These are phyloP conservation scores for Rhincodon typus DNA, from an alignment of 2,797 vertebrate species.

Conservation along the genomic window DNA sequence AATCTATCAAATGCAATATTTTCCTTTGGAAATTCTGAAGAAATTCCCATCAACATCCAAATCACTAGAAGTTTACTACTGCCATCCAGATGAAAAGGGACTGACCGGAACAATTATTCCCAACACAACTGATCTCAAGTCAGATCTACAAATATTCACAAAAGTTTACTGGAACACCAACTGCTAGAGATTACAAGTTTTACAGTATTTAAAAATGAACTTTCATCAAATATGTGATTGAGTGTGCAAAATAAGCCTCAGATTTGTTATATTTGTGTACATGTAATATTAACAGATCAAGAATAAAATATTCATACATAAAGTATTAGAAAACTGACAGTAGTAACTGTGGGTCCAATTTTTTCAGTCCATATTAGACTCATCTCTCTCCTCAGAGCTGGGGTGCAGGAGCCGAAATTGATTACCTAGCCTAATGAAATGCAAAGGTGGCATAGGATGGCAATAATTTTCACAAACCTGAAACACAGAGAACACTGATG, in stretches of 20 bases:
- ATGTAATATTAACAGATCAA: background rate
- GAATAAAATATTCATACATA: background rate
- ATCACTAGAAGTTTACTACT: background rate
- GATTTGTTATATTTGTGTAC: background rate
- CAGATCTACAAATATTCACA: conserved; percentile 4
- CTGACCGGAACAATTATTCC: background rate
- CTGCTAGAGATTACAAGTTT: background rate
- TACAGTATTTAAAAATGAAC: background rate
- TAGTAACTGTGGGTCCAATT: background rate
- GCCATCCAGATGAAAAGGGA: background rate
- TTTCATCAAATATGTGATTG: background rate
- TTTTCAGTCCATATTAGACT: background rate
- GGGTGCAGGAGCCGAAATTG: background rate
- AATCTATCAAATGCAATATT: background rate
- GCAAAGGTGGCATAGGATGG: background rate
- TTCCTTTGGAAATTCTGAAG: background rate
- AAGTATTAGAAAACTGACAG: background rate
- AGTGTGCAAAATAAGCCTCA: background rate
- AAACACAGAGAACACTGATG: background rate
- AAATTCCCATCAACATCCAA: background rate
- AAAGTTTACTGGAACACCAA: background rate
- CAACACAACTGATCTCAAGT: background rate
- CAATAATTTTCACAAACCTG: background rate
- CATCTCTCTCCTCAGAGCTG: background rate
- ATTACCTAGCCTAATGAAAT: background rate